Percentiles rank a stretch among this genome's conserved stretches.
These are phyloP conservation scores for Pithecia hirsuta DNA, from an alignment of 2,797 vertebrate species.

Conservation along the genomic window DNA sequence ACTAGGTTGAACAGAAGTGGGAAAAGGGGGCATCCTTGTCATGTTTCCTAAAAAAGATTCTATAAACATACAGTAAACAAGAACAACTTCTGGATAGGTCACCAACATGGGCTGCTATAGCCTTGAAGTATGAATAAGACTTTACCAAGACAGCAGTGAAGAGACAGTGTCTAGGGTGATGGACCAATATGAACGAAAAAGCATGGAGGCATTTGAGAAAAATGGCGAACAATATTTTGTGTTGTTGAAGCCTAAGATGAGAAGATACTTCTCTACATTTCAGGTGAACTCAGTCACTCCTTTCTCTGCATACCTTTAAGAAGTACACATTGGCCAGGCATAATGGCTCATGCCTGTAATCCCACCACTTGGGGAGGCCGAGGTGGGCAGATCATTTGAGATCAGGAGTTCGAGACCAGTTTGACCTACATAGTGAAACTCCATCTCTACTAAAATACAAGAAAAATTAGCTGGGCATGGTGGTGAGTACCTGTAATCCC, in stretches of 20 bases:
- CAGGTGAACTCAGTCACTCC: background rate
- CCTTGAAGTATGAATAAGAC: background rate
- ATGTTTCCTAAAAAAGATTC: background rate
- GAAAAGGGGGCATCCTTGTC: background rate
- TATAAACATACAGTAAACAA: background rate
- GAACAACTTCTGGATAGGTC: background rate
- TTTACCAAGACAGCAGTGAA: background rate
- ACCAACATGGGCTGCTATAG: background rate
- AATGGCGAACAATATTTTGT: too few species aligned
- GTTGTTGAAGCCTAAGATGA: background rate
- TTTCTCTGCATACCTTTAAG: background rate
- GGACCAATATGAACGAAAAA: too few species aligned
- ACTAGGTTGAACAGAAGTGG: background rate
- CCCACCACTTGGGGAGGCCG: background rate
- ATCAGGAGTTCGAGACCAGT: background rate
- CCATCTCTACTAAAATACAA: background rate
- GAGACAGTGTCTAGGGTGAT: background rate
- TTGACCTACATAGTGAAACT: background rate
- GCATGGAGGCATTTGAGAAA: background rate
- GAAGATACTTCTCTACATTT: background rate
- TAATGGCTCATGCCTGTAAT: background rate
- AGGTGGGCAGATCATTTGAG: background rate
- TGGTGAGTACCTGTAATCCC: background rate
- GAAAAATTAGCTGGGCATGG: background rate
- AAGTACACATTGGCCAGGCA: background rate